Conservation (phyloP, 2,888 invertebrate genomes). For the Cephus pygmeus region DNA sequence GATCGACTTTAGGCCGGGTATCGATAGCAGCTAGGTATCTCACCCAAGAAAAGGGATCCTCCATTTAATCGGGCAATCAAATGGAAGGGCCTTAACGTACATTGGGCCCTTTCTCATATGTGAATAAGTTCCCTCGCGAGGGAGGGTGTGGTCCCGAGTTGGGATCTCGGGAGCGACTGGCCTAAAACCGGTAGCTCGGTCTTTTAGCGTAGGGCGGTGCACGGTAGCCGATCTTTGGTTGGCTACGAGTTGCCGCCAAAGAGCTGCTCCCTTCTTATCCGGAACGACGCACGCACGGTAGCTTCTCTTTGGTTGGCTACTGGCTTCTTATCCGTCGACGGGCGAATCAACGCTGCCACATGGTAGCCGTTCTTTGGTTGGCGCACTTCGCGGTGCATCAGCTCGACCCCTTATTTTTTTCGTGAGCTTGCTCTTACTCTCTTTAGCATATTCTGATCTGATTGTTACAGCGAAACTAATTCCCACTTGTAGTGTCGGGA, state of each 20-base stretch:
- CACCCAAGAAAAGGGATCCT: neutral
- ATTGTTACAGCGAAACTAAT: neutral
- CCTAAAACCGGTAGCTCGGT: constrained; percentile 61
- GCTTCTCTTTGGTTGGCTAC: constrained; percentile 53
- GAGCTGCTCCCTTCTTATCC: constrained; percentile 23
- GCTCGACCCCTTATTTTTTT: neutral
- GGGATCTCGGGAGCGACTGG: constrained; percentile 51
- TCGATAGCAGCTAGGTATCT: neutral
- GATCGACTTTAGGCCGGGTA: neutral
- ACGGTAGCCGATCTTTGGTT: constrained; percentile 63
- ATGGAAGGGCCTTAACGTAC: constrained; percentile 18
- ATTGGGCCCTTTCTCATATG: constrained; percentile 27
- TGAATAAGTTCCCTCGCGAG: constrained; percentile 22
- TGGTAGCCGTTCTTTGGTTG: neutral
- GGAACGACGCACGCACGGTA: constrained; percentile 49
- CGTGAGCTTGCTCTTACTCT: neutral
- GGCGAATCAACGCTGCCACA: neutral
- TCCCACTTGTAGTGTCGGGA: neutral
- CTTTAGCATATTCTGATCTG: neutral
- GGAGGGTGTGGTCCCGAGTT: constrained; percentile 51
- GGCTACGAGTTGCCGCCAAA: constrained; percentile 50
- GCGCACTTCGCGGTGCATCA: neutral
- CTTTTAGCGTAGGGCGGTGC: constrained; percentile 63
- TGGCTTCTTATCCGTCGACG: constrained; percentile 34
- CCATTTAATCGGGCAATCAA: constrained; percentile 16